Evolutionary conservation across 2,888 invertebrate species (phyloP).

Genomic region (Parnassius glacialis): DNA sequence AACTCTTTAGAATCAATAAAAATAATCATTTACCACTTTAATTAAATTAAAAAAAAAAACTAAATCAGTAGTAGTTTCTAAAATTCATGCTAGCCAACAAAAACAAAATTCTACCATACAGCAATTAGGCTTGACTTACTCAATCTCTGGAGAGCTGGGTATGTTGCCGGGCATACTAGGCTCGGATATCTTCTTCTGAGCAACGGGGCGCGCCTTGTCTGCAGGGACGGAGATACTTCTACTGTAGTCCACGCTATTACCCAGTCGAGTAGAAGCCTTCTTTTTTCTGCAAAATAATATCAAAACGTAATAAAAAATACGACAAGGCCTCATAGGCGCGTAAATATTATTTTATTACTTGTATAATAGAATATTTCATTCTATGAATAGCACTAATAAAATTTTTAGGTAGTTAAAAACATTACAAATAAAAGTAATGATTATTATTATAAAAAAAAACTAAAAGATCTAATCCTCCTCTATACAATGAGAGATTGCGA

Average conservation of each 20-base stretch:
- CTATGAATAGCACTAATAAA: no score
- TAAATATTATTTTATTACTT: no score
- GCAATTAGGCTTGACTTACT: conserved; percentile 74
- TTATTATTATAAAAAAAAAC: no score
- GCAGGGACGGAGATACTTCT: conserved; percentile 94
- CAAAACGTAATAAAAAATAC: no score
- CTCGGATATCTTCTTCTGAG: conserved; percentile 76
- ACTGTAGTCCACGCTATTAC: conserved; percentile 86
- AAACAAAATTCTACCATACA: conserved; percentile 10
- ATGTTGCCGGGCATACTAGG: conserved; percentile 80
- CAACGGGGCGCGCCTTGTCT: conserved; percentile 81
- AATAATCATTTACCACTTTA: conserved; percentile 14
- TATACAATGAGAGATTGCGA: no score
- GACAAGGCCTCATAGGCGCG: no score
- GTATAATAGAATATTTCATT: no score
- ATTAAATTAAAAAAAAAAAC: background rate
- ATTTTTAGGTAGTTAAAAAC: no score
- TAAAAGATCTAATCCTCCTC: no score
- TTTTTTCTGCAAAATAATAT: conserved; percentile 81
- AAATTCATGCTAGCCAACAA: conserved; percentile 22
- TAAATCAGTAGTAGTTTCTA: conserved; percentile 1
- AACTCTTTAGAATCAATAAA: background rate
- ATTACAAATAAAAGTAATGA: no score
- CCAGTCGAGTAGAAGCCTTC: conserved; percentile 83
- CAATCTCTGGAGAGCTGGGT: conserved; percentile 85